These are phyloP conservation scores for Crypturellus undulatus DNA, from an alignment of 2,113 vertebrate genomes.

Conservation along the genomic window DNA sequence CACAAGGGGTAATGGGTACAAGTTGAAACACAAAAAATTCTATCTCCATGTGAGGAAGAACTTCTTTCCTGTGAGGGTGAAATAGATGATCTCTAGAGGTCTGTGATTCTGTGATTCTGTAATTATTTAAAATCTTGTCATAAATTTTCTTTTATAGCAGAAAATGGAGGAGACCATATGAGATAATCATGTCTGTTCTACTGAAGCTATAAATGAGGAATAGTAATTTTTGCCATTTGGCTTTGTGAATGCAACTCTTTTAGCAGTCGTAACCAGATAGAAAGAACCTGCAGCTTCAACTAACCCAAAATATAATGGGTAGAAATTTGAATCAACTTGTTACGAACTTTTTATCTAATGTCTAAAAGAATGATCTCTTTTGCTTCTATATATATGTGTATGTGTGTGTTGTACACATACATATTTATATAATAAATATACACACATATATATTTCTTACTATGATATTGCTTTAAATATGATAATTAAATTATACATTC, in stretches of 20 bases:
- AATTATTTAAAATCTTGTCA: neutral
- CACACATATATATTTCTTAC: neutral
- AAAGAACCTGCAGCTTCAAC: neutral
- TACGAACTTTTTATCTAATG: neutral
- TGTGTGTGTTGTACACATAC: too few relatives aligned
- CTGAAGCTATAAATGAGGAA: neutral
- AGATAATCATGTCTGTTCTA: neutral
- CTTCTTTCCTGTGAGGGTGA: too few relatives aligned
- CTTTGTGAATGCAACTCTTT: neutral
- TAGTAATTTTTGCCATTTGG: neutral
- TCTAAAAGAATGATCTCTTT: neutral
- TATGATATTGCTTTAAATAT: neutral
- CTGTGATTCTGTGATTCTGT: too few relatives aligned
- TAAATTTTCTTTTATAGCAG: neutral
- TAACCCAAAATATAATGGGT: neutral
- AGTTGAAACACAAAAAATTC: too few relatives aligned
- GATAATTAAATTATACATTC: neutral
- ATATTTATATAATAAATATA: neutral
- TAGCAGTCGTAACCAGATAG: neutral
- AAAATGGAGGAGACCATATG: neutral
- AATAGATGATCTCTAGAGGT: too few relatives aligned
- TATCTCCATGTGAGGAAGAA: too few relatives aligned
- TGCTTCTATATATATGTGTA: neutral
- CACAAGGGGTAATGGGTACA: too few relatives aligned
- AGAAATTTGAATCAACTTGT: constrained; percentile 22